Conservation (phyloP, 1,140 invertebrate genomes). For the Scaptodrosophila lebanonensis region DNA sequence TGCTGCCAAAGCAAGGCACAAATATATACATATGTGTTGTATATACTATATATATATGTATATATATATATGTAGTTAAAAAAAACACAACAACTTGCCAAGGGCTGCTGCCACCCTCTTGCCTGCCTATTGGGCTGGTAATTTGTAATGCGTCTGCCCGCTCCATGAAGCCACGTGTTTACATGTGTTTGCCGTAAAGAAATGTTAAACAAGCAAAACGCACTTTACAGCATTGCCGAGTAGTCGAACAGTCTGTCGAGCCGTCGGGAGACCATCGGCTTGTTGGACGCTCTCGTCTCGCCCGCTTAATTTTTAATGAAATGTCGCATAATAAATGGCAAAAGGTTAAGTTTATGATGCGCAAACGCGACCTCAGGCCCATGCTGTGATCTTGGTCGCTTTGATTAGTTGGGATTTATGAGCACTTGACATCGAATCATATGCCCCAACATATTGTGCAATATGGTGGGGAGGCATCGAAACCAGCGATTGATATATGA, state of each 20-base stretch:
- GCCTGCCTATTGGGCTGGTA: too few relatives aligned
- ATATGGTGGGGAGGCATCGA: too few relatives aligned
- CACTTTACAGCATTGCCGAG: slow-evolving; percentile 43
- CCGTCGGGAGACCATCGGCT: too few relatives aligned
- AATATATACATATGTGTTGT: too few relatives aligned
- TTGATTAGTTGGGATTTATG: slow-evolving; percentile 39
- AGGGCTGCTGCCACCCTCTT: slow-evolving; percentile 2
- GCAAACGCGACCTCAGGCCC: slow-evolving; percentile 7
- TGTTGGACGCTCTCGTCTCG: too few relatives aligned
- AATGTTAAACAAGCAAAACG: slow-evolving; percentile 41
- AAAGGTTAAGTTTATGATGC: slow-evolving; percentile 57
- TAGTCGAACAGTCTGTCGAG: slow-evolving; percentile 27
- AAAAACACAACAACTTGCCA: too few relatives aligned
- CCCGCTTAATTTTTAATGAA: slow-evolving; percentile 60
- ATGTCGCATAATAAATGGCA: slow-evolving; percentile 45
- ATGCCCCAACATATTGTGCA: too few relatives aligned
- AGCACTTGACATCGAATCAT: background rate
- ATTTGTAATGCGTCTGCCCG: slow-evolving; percentile 18
- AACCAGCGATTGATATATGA: too few relatives aligned
- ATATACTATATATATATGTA: slow-evolving; percentile 13
- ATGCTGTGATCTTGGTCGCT: slow-evolving; percentile 7
- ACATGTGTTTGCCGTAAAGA: slow-evolving; percentile 52
- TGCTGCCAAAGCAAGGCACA: too few relatives aligned
- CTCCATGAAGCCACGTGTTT: slow-evolving; percentile 48
- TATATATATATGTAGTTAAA: too few relatives aligned